Percentiles rank a stretch among this genome's conserved stretches.
Evolutionary conservation across 2,888 invertebrate species (phyloP).

Genomic region (Antheraea yamamai): DNA sequence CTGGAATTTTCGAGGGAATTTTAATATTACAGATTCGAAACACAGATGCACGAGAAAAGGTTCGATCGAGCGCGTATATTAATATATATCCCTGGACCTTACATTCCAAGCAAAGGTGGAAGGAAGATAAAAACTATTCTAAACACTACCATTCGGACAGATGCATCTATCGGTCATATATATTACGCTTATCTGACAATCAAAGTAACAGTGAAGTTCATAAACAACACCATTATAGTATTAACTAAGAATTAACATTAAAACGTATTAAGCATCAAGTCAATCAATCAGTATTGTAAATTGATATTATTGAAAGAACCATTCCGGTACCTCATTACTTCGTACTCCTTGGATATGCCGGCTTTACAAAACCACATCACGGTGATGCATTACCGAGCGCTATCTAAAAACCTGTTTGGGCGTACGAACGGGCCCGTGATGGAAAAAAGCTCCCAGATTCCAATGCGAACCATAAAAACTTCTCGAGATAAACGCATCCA

Average conservation of each 20-base stretch:
- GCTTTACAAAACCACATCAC: constrained; percentile 73
- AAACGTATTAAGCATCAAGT: constrained; percentile 21
- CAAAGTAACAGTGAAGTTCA: neutral
- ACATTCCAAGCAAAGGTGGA: neutral
- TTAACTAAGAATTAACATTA: constrained; percentile 12
- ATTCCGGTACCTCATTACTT: constrained; percentile 70
- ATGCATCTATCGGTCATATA: neutral
- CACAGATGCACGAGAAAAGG: neutral
- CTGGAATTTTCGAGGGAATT: neutral
- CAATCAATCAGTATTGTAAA: constrained; percentile 38
- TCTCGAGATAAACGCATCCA: constrained; percentile 73
- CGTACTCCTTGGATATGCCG: constrained; percentile 72
- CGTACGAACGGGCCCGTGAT: constrained; percentile 69
- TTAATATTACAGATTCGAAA: neutral
- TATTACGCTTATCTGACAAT: neutral
- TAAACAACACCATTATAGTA: neutral
- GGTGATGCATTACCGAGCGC: constrained; percentile 80
- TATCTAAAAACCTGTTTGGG: constrained; percentile 81
- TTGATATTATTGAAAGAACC: constrained; percentile 64
- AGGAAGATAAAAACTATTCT: neutral
- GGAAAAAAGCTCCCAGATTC: constrained; percentile 79
- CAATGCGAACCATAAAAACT: constrained; percentile 79
- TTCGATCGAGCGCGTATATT: no score
- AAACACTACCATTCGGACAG: neutral
- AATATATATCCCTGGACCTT: no score